phyloP scores from a whole-genome alignment of 2,888 invertebrate genomes.

The Siphlonurus alternatus region DNA sequence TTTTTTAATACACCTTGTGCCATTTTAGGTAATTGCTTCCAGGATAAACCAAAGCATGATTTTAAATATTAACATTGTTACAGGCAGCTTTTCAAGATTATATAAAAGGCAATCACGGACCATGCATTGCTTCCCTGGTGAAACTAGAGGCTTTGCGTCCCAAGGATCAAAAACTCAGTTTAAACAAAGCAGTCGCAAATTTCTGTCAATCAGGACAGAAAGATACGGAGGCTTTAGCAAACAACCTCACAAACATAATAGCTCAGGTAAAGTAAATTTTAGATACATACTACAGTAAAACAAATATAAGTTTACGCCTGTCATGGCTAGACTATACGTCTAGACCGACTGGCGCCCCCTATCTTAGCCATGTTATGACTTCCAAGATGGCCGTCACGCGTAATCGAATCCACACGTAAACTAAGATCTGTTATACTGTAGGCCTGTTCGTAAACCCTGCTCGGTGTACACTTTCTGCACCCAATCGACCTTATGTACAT shows the following conservation, averaged over 20 bases:
- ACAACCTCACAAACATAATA: constrained; percentile 42
- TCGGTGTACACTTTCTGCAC: no score
- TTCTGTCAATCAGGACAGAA: constrained; percentile 58
- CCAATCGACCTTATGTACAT: no score
- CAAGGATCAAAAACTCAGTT: constrained; percentile 54
- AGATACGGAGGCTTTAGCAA: constrained; percentile 54
- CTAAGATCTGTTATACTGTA: no score
- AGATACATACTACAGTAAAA: no score
- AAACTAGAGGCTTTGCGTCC: constrained; percentile 41
- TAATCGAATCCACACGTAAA: no score
- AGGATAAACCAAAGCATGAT: not conserved
- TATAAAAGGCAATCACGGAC: constrained; percentile 41
- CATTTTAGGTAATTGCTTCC: not conserved
- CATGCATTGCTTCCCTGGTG: constrained; percentile 41
- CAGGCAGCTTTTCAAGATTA: constrained; percentile 38
- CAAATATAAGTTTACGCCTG: no score
- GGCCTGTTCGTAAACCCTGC: no score
- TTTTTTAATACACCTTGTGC: not conserved
- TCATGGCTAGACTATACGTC: no score
- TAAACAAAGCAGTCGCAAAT: constrained; percentile 71
- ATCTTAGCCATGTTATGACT: no score
- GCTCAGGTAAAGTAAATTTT: constrained; percentile 28
- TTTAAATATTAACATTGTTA: not conserved
- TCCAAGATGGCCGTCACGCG: no score
- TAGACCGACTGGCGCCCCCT: no score